Percentiles rank a stretch among this genome's conserved stretches.
These are phyloP conservation scores for Euthynnus affinis DNA, from an alignment of 2,797 vertebrate genomes.

Conservation along the genomic window DNA sequence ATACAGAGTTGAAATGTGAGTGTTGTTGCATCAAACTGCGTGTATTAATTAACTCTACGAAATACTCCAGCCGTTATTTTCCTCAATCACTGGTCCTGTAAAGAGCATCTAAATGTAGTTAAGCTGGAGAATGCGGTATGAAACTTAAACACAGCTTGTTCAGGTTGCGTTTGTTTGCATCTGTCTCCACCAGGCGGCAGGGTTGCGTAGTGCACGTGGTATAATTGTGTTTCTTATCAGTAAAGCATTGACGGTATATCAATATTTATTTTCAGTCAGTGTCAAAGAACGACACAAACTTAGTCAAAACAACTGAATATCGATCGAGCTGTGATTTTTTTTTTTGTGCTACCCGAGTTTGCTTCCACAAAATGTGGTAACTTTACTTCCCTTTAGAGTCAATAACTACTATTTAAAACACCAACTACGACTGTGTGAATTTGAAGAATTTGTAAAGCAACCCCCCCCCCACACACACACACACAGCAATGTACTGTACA, in stretches of 20 bases:
- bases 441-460: background rate
- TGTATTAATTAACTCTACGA: background rate
- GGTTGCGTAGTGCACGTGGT: background rate
- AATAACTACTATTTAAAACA: background rate
- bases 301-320: background rate
- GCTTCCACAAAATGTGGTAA: background rate
- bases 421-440: background rate
- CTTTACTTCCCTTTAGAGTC: too few relatives aligned
- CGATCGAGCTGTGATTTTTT: background rate
- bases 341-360: background rate
- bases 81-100: background rate
- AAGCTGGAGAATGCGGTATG: background rate
- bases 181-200: slow-evolving; percentile 54
- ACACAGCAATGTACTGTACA: background rate
- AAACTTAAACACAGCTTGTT: slow-evolving; percentile 10
- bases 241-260: too few relatives aligned
- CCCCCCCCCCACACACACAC: too few relatives aligned
- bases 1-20: background rate
- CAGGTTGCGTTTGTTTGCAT: background rate
- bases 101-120: accelerated
- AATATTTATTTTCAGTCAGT: too few relatives aligned
- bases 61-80: background rate
- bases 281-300: background rate
- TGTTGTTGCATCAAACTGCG: background rate
- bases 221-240: background rate